Evolutionary conservation across 1,140 invertebrate species (phyloP), one percentile per base, ranked within the genome.

Genomic region (Brachystomella parvula): DNA sequence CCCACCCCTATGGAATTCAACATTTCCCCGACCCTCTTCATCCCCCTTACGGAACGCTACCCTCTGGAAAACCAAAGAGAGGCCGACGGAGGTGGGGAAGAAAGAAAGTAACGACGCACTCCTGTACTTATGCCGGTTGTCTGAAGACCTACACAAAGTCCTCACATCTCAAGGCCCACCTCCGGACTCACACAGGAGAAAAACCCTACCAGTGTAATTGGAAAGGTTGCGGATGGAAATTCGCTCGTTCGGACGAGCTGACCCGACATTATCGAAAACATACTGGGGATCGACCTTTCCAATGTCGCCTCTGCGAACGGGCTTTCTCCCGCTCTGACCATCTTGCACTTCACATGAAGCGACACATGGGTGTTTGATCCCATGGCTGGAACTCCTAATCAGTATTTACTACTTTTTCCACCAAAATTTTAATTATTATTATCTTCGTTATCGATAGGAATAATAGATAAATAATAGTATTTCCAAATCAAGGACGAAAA

Each of bases 91-190:
- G 68, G 61, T 67, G 63, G 76, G 78, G 71, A 80, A 81, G 75
- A 35, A 74, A 72, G 63, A 73, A 75, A 53, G 75, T 73, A 67
- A 79, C 79, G 58, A 84, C 81, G 57, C 82, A 86, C 76, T 83
- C 83, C 70, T 90, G 88, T 77, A 82, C 83, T 69, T 85, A 87
- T 74, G 79, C 81, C 3, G 85, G 85, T 12, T 90, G 88, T 77
- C 81, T 83, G 62, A 89, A 89, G 77, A 84, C 86, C 49, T 90
- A 90, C 77, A 87, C 86, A 21, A 90, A 90, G 77, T 88, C 86
- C 59, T 89, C 87, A 2, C 88, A 90, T 77, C 78, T 90, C 9
- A 88, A 89, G 74, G 87, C 88, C 2, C 88, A 90, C 77, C 78
- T 89, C 2, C 78, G 86, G 62, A 85, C 83, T 32, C 84, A 85